Evolutionary conservation across 2,888 invertebrate genomes (phyloP), one percentile per base, ranked within the genome.

Genomic region (Parnassius smintheus): DNA sequence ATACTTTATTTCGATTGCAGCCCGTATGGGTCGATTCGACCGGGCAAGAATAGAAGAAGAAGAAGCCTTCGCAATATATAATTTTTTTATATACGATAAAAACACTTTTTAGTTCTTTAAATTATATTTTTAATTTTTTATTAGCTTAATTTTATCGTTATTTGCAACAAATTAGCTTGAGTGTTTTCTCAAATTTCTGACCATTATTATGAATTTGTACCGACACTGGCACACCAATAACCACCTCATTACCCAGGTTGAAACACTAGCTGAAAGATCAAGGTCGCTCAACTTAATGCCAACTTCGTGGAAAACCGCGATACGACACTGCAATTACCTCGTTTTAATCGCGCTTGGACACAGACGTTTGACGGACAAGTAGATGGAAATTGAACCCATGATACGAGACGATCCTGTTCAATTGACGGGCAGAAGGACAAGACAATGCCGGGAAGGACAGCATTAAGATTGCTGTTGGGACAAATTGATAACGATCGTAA

Each of bases 191-290:
- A 88, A 86, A 88, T 81, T 86, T 78, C 72, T 73, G 79, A 75
- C 83, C 81, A 88, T 87, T 85, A 86, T 83, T 77, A 81, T 72
- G 81, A 82, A 84, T 88, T 86, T 86, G 86, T 87, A 83, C 82
- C 80, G 82, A 83, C 81, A 80, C 79, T 70, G 2, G 7, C 44
- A 82, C 83, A 4, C 35, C 35, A 35, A 4, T 35, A 35, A 4
- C 78, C 81, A 83, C 83, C 86, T 87, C 85, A 85, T 89, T 88
- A 88, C 79, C 80, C 75, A 85, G 10, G 46, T 86, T 82, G 83
- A 84, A 85, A 85, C 79, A 76, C 75, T 77, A 75, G 77, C 77
- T 71, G 73, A 46, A 64, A 73, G 74, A 81, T 77, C 78, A 77
- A 76, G 71, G 73, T 77, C 74, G 75, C 75, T 77, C 77, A 78